A percentile compares a stretch with the other conserved stretches of the same genome.
These are phyloP conservation scores for Lepidocyrtoides sp. DNA, from an alignment of 2,888 invertebrate genomes.

Conservation along the genomic window DNA sequence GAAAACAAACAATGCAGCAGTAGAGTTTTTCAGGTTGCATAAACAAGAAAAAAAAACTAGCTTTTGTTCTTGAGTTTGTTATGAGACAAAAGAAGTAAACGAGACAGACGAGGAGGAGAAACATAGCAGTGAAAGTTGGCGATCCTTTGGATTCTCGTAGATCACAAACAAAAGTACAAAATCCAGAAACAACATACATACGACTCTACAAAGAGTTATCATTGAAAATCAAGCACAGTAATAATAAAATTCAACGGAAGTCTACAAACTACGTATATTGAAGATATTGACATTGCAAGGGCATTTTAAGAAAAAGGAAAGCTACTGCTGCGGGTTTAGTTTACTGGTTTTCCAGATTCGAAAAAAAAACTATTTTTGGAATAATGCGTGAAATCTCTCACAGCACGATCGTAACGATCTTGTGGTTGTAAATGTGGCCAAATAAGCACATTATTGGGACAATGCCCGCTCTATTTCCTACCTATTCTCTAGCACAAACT, in stretches of 20 bases:
- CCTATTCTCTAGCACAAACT: not conserved
- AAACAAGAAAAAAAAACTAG: slow-evolving; percentile 33
- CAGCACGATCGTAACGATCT: not conserved
- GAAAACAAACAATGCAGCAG: slow-evolving; percentile 47
- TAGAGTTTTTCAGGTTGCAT: slow-evolving; percentile 18
- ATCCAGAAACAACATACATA: too few species aligned
- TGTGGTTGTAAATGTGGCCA: not conserved
- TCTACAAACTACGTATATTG: not conserved
- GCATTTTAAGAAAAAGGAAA: not conserved
- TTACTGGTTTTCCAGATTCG: too few species aligned
- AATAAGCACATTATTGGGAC: slow-evolving; percentile 11
- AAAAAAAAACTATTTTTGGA: not conserved
- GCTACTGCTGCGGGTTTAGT: too few species aligned
- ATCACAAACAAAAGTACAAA: not conserved
- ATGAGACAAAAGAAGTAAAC: slow-evolving; percentile 42
- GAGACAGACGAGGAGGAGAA: slow-evolving; percentile 8
- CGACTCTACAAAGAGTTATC: not conserved
- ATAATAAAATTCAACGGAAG: slow-evolving; percentile 1
- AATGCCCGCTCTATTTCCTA: not conserved
- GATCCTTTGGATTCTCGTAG: slow-evolving; percentile 6
- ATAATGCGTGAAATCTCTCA: not conserved
- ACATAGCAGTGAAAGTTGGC: slow-evolving; percentile 35
- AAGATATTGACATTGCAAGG: slow-evolving; percentile 21
- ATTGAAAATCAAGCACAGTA: not conserved
- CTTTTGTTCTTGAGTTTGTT: slow-evolving; percentile 29